Percentiles rank a stretch among this genome's conserved stretches.
These are phyloP conservation scores for Diuraphis noxia DNA, from an alignment of 1,140 invertebrate genomes.

Conservation along the genomic window DNA sequence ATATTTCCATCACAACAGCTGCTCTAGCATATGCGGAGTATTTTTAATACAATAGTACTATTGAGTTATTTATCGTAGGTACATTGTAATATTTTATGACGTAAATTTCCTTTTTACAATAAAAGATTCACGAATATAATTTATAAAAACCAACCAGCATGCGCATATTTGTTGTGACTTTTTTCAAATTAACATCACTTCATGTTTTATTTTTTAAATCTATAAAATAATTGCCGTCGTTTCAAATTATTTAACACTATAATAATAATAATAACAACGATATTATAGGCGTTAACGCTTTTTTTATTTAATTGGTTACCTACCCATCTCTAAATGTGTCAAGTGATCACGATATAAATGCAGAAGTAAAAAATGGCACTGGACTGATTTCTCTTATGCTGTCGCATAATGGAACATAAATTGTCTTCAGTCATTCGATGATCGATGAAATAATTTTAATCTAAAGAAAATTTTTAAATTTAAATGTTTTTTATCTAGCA, in stretches of 20 bases:
- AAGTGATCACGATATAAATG: not conserved
- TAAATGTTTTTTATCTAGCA: not conserved
- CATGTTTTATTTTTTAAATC: not conserved
- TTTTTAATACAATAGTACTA: not conserved
- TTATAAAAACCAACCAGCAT: not conserved
- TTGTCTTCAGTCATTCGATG: too few relatives aligned
- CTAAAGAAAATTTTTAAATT: not conserved
- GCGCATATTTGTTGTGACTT: not conserved
- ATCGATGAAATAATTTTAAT: not conserved
- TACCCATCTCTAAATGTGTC: not conserved
- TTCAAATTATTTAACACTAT: not conserved
- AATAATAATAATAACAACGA: not conserved
- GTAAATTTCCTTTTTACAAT: not conserved
- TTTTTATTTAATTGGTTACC: not conserved
- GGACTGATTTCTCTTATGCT: not conserved
- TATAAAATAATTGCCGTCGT: not conserved
- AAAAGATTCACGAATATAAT: not conserved
- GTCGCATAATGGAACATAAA: not conserved
- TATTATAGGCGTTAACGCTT: not conserved
- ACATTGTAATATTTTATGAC: not conserved
- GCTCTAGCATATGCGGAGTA: not conserved
- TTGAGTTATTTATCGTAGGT: not conserved
- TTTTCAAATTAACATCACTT: too few relatives aligned
- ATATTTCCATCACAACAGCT: not conserved
- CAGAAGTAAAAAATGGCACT: not conserved